Evolutionary conservation across 2,888 invertebrate species (phyloP).

Genomic region (Nomada hirtipes): DNA sequence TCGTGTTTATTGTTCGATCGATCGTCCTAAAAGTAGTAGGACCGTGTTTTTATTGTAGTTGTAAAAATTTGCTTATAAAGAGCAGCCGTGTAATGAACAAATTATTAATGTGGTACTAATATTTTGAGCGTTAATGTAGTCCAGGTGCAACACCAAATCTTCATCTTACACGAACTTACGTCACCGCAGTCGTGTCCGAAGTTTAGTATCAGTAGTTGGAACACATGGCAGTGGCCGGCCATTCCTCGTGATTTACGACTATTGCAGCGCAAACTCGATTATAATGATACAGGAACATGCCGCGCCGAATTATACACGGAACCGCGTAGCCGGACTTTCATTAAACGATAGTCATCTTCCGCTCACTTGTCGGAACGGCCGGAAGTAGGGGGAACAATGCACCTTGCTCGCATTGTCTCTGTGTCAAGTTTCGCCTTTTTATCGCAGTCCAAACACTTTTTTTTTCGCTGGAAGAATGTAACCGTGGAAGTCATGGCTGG

Average conservation of each 20-base stretch:
- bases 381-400: slow-evolving; percentile 29
- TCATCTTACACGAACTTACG: not conserved
- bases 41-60: too few relatives aligned
- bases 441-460: slow-evolving; percentile 26
- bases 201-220: slow-evolving; percentile 47
- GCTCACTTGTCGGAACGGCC: slow-evolving; percentile 33
- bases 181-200: not conserved
- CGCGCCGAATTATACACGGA: slow-evolving; percentile 68
- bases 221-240: slow-evolving; percentile 64
- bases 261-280: slow-evolving; percentile 75
- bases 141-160: not conserved
- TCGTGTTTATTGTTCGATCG: too few relatives aligned
- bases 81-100: too few relatives aligned
- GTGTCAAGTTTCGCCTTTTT: slow-evolving; percentile 14
- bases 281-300: slow-evolving; percentile 74
- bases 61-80: too few relatives aligned
- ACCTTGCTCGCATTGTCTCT: slow-evolving; percentile 15
- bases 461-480: not conserved
- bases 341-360: slow-evolving; percentile 70
- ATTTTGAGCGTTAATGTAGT: not conserved
- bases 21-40: too few relatives aligned
- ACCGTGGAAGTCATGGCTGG: not conserved
- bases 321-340: slow-evolving; percentile 62
- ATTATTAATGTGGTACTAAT: too few relatives aligned
- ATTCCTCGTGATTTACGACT: slow-evolving; percentile 76